Evolutionary conservation across 2,113 vertebrate species (phyloP).

Genomic region (Oreochromis niloticus): DNA sequence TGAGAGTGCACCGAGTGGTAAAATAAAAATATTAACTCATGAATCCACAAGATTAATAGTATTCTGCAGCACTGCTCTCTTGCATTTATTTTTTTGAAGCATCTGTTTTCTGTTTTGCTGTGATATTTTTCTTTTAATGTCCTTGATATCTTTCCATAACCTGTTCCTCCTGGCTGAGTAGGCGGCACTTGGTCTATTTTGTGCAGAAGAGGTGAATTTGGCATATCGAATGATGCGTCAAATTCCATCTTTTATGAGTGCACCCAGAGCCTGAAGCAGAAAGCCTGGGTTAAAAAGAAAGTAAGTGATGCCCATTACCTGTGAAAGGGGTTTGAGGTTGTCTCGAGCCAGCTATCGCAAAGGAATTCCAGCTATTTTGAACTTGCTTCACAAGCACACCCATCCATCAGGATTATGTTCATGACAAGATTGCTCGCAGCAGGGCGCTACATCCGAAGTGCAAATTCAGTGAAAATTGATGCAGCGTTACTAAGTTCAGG

Average conservation of each 20-base stretch:
- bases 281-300: neutral
- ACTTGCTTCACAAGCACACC: neutral
- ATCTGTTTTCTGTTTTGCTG: neutral
- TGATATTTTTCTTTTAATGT: neutral
- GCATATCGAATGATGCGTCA: neutral
- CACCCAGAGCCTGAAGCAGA: neutral
- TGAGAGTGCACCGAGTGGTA: neutral
- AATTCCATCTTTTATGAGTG: neutral
- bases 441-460: neutral
- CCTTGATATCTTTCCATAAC: neutral
- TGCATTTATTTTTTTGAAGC: neutral
- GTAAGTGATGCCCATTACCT: neutral
- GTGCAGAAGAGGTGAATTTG: neutral
- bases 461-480: neutral
- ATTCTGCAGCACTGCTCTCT: neutral
- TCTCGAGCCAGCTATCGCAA: neutral
- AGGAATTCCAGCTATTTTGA: neutral
- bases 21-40: neutral
- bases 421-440: neutral
- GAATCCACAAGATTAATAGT: neutral
- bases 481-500: neutral
- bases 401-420: neutral
- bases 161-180: neutral
- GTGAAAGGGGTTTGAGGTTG: neutral
- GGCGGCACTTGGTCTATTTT: neutral